Conservation (phyloP, 2,888 invertebrate species). For the Flexamia atlantica region DNA sequence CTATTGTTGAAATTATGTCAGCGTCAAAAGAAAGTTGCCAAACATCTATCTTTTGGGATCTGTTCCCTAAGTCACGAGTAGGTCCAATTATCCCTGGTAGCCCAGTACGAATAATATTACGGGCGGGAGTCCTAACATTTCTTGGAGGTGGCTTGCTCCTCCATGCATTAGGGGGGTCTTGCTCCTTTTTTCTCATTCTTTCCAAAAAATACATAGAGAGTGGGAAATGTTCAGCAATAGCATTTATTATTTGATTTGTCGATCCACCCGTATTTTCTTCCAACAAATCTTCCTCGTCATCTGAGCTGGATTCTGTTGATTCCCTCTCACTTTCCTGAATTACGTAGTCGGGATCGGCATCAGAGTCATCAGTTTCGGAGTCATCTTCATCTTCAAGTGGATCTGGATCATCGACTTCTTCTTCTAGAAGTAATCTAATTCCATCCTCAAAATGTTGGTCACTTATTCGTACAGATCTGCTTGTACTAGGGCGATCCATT, state of each 20-base stretch:
- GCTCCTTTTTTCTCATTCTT: slow-evolving; percentile 59
- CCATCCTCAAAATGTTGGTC: slow-evolving; percentile 7
- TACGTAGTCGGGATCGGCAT: slow-evolving; percentile 50
- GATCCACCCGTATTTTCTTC: slow-evolving; percentile 36
- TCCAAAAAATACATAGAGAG: slow-evolving; percentile 56
- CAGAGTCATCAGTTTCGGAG: slow-evolving; percentile 34
- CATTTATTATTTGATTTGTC: slow-evolving; percentile 37
- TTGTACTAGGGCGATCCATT: slow-evolving; percentile 46
- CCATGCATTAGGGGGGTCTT: slow-evolving; percentile 59
- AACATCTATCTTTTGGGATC: slow-evolving; percentile 23
- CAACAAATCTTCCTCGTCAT: slow-evolving; percentile 15
- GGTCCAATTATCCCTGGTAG: slow-evolving; percentile 50
- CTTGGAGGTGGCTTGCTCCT: slow-evolving; percentile 26
- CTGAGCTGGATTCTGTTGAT: background rate
- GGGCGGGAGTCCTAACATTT: slow-evolving; percentile 49
- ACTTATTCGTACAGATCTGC: slow-evolving; percentile 28
- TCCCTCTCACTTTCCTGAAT: slow-evolving; percentile 34
- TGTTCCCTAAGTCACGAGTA: slow-evolving; percentile 18
- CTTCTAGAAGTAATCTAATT: slow-evolving; percentile 1
- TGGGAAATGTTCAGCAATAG: slow-evolving; percentile 20
- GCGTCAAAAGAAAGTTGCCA: slow-evolving; percentile 52
- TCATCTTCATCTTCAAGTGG: slow-evolving; percentile 30
- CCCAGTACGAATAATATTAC: slow-evolving; percentile 24
- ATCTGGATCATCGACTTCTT: background rate
- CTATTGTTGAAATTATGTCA: slow-evolving; percentile 18